Conservation (phyloP, 2,113 vertebrate genomes). For the Eleginops maclovinus region DNA sequence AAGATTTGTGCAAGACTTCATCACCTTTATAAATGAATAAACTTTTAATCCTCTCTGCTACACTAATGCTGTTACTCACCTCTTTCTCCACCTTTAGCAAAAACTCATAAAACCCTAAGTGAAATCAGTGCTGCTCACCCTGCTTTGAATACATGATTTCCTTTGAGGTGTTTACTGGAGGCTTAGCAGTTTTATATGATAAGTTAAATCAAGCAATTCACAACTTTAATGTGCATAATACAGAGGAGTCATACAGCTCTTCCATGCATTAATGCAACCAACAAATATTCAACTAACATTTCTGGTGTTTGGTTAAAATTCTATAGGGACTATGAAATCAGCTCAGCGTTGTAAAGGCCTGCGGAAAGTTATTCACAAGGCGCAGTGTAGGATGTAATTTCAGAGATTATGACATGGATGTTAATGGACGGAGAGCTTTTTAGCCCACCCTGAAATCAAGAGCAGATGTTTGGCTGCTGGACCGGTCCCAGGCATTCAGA, state of each 20-base stretch:
- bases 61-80: constrained; percentile 1
- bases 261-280: constrained; percentile 1
- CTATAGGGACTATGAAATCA: constrained; percentile 43
- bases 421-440: constrained; percentile 74
- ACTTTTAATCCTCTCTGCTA: neutral
- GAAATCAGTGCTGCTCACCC: constrained; percentile 27
- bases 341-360: constrained; percentile 47
- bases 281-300: constrained; percentile 35
- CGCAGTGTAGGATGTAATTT: constrained; percentile 65
- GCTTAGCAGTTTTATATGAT: constrained; percentile 20
- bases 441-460: constrained; percentile 73
- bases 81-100: constrained; percentile 25
- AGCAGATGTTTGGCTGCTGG: constrained; percentile 78
- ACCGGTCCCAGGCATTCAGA: constrained; percentile 52
- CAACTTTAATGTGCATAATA: constrained; percentile 22
- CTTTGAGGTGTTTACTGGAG: constrained; percentile 41
- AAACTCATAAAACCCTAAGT: constrained; percentile 48
- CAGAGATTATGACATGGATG: constrained; percentile 75
- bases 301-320: constrained; percentile 21
- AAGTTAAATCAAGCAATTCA: constrained; percentile 20
- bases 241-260: neutral
- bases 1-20: constrained; percentile 19
- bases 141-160: constrained; percentile 49
- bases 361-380: constrained; percentile 25
- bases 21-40: constrained; percentile 16